A percentile compares a stretch with the other conserved stretches of the same genome.
Conservation (phyloP, 1,140 invertebrate species). For the Penaeus vannamei region DNA sequence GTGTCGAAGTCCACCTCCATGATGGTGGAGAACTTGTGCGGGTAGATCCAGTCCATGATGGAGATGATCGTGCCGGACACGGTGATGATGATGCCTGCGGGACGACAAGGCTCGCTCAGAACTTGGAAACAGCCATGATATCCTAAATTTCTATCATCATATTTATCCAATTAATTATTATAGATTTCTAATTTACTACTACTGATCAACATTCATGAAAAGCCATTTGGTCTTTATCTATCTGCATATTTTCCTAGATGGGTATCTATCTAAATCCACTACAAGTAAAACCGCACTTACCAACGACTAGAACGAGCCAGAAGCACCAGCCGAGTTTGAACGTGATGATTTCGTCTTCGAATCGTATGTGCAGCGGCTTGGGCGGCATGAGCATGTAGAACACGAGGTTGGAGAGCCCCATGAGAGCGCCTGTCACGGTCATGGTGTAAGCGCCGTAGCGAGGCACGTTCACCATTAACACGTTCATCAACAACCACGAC, state of each 20-base stretch:
- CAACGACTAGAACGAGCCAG: constrained; percentile 90
- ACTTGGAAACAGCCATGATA: not conserved
- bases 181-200: not conserved
- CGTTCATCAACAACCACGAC: constrained; percentile 92
- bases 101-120: constrained; percentile 48
- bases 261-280: too few species aligned
- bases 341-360: constrained; percentile 85
- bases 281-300: constrained; percentile 74
- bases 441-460: constrained; percentile 93
- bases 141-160: too few species aligned
- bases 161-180: constrained; percentile 14
- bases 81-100: constrained; percentile 83
- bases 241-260: not conserved
- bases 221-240: not conserved
- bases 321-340: constrained; percentile 94
- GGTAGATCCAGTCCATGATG: constrained; percentile 86
- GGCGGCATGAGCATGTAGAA: constrained; percentile 88
- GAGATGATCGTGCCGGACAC: constrained; percentile 84
- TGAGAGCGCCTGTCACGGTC: constrained; percentile 80
- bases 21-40: constrained; percentile 92
- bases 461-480: constrained; percentile 91
- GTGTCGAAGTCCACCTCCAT: constrained; percentile 95
- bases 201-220: not conserved
- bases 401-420: constrained; percentile 76
- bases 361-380: constrained; percentile 84